Evolutionary conservation across 2,888 invertebrate species (phyloP).

Genomic region (Lasius platythorax): DNA sequence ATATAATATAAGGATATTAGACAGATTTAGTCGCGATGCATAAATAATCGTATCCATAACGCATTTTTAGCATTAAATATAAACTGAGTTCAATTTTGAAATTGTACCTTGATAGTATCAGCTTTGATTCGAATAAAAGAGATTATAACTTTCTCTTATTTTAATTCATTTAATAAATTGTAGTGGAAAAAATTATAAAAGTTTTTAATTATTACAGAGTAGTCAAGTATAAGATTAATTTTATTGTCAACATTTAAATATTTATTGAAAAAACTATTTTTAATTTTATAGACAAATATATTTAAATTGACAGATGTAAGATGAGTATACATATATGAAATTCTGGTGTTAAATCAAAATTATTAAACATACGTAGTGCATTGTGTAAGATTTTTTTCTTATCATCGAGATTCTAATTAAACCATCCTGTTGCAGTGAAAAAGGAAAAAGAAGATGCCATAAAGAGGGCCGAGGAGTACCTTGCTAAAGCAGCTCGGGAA

Average conservation of each 20-base stretch:
- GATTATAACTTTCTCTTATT: not conserved
- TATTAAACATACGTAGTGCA: not conserved
- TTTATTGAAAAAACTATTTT: not conserved
- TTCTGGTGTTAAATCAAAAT: not conserved
- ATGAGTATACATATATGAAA: not conserved
- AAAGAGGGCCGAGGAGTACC: slow-evolving; percentile 77
- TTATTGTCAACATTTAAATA: not conserved
- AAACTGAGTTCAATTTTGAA: slow-evolving; percentile 4
- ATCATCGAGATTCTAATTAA: slow-evolving; percentile 15
- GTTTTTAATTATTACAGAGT: slow-evolving; percentile 1
- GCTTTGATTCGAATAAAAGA: not conserved
- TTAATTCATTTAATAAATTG: slow-evolving; percentile 1
- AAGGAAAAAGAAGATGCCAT: slow-evolving; percentile 79
- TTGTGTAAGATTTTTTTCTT: not conserved
- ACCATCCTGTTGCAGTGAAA: slow-evolving; percentile 75
- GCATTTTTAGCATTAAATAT: not conserved
- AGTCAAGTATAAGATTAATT: not conserved
- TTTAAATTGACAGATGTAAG: not conserved
- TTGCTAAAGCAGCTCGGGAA: slow-evolving; percentile 78
- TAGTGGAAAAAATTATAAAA: not conserved
- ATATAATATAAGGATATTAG: not conserved
- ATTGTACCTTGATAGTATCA: not conserved
- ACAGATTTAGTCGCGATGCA: not conserved
- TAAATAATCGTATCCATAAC: not conserved
- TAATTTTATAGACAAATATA: not conserved